These are phyloP conservation scores for Cyclargus thomasi DNA, from an alignment of 1,140 invertebrate genomes.

Conservation along the genomic window DNA sequence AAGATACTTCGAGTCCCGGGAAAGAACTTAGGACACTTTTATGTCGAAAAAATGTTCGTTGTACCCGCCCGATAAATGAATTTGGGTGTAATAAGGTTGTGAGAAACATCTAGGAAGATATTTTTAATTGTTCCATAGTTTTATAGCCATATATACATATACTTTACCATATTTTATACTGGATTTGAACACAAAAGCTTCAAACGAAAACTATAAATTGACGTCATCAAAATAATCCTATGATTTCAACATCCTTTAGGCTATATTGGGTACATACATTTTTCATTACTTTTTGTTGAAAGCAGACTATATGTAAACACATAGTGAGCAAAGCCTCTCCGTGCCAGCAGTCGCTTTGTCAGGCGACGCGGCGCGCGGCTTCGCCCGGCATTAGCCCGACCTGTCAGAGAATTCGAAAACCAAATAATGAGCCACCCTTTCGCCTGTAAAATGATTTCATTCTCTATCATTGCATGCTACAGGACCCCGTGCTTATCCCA, in stretches of 20 bases:
- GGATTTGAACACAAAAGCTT: neutral
- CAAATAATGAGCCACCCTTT: constrained; percentile 54
- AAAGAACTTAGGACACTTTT: no score
- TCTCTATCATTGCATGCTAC: constrained; percentile 24
- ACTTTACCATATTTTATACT: no score
- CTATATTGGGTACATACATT: constrained; percentile 44
- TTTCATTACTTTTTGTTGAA: constrained; percentile 61
- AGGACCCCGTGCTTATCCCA: neutral
- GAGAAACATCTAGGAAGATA: no score
- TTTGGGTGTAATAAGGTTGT: no score
- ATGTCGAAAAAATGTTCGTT: no score
- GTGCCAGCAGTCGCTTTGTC: constrained; percentile 72
- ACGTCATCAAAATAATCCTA: neutral
- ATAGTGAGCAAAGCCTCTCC: constrained; percentile 67
- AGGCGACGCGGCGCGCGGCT: constrained; percentile 45
- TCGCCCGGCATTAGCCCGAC: constrained; percentile 68
- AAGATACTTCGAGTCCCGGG: no score
- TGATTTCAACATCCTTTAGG: neutral
- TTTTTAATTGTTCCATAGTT: no score
- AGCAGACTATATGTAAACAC: constrained; percentile 63
- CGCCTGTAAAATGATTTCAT: constrained; percentile 23
- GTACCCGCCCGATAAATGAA: no score
- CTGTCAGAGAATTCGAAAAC: constrained; percentile 66
- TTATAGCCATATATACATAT: no score
- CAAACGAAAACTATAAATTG: neutral